Evolutionary conservation across 2,113 vertebrate species (phyloP).

Genomic region (Tragelaphus imberbis): DNA sequence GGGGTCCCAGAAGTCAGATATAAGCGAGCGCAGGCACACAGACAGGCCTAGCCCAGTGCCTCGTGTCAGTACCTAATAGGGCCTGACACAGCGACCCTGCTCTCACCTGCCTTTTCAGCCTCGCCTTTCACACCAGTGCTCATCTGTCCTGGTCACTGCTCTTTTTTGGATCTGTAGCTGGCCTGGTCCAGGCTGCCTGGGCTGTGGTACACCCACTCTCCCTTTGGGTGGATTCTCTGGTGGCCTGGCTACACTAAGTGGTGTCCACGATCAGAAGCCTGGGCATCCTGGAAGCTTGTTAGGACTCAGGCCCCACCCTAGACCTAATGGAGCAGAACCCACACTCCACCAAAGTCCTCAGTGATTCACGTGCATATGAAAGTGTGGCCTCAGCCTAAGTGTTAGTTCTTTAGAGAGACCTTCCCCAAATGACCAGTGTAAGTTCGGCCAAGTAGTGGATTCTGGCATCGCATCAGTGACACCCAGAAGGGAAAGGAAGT

Average conservation of each 20-base stretch:
- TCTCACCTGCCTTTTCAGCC: neutral
- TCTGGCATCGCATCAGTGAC: neutral
- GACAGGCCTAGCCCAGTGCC: neutral
- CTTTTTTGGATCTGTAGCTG: neutral
- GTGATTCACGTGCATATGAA: neutral
- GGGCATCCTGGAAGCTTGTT: neutral
- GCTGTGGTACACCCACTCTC: neutral
- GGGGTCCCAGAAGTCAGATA: neutral
- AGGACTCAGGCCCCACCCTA: neutral
- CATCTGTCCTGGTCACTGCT: neutral
- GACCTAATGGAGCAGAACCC: neutral
- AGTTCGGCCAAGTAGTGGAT: neutral
- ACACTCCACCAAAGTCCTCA: neutral
- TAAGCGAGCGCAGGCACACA: neutral
- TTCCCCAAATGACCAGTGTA: neutral
- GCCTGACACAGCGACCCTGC: neutral
- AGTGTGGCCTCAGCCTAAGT: neutral
- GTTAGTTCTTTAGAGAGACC: neutral
- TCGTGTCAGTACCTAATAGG: neutral
- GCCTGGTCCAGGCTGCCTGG: neutral
- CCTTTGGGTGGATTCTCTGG: neutral
- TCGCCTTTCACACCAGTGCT: neutral
- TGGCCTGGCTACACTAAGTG: neutral
- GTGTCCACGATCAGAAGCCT: neutral
- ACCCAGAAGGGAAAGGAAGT: neutral